Evolutionary conservation across 2,888 invertebrate genomes (phyloP).

Genomic region (Macrosoma leucophasiata): DNA sequence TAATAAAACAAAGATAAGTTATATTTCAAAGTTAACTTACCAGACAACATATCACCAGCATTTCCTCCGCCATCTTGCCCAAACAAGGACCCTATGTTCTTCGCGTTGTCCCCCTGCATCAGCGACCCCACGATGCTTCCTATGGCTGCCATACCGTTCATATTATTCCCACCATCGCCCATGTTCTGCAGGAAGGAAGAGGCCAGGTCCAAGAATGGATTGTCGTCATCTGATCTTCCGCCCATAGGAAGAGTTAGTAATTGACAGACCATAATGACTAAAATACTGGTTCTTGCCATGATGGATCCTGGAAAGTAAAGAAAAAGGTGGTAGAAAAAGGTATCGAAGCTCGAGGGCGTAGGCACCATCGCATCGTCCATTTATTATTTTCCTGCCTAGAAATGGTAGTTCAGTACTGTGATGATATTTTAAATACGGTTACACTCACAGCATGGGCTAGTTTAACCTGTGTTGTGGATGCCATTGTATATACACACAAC

Average conservation of each 20-base stretch:
- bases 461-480: too few relatives aligned
- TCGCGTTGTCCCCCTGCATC: conserved; percentile 80
- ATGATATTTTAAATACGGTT: too few relatives aligned
- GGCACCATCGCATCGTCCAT: too few relatives aligned
- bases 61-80: conserved; percentile 49
- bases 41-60: conserved; percentile 67
- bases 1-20: too few relatives aligned
- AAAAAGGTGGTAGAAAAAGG: too few relatives aligned
- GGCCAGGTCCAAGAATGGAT: conserved; percentile 81
- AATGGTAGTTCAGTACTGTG: too few relatives aligned
- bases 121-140: conserved; percentile 80
- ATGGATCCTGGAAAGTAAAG: conserved; percentile 27
- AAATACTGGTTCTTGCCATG: conserved; percentile 43
- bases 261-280: conserved; percentile 40
- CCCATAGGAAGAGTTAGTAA: conserved; percentile 40
- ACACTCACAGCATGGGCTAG: too few relatives aligned
- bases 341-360: too few relatives aligned
- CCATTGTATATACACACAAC: too few relatives aligned
- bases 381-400: too few relatives aligned
- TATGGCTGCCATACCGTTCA: conserved; percentile 72
- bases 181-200: conserved; percentile 81
- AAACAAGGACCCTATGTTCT: conserved; percentile 63
- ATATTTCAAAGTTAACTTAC: conserved; percentile 32
- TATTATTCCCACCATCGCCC: conserved; percentile 46
- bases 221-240: conserved; percentile 58